Evolutionary conservation across 2,113 vertebrate species (phyloP).

Genomic region (Sula dactylatra): DNA sequence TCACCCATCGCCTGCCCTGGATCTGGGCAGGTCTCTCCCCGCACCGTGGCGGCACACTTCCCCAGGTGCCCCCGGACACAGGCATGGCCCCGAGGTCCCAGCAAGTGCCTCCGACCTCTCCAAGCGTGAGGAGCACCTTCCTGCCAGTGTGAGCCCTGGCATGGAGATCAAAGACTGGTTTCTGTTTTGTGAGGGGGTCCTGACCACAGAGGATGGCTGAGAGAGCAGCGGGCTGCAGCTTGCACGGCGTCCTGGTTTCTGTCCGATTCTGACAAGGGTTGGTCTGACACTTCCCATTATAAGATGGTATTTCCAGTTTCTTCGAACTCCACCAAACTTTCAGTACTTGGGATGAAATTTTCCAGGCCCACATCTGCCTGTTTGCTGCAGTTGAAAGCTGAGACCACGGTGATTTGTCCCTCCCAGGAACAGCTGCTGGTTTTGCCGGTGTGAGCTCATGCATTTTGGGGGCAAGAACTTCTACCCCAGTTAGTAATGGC

Average conservation of each 20-base stretch:
- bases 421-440: neutral
- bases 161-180: neutral
- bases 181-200: neutral
- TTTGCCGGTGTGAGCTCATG: neutral
- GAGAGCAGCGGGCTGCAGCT: neutral
- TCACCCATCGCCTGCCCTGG: neutral
- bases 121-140: neutral
- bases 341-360: neutral
- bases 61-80: neutral
- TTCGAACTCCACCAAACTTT: neutral
- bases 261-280: accelerated
- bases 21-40: neutral
- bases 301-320: neutral
- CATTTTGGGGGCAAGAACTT: neutral
- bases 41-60: accelerated
- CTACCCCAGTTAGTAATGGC: neutral
- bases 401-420: neutral
- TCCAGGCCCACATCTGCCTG: neutral
- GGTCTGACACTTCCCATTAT: neutral
- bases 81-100: neutral
- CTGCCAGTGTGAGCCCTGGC: neutral
- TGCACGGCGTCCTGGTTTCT: neutral
- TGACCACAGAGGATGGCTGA: neutral
- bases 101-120: neutral
- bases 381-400: neutral